Percentiles rank a stretch among this genome's conserved stretches.
These are phyloP conservation scores for Nemopilema nomurai DNA, from an alignment of 30 jellyfish, hydroid and myxozoan species.

Conservation along the genomic window DNA sequence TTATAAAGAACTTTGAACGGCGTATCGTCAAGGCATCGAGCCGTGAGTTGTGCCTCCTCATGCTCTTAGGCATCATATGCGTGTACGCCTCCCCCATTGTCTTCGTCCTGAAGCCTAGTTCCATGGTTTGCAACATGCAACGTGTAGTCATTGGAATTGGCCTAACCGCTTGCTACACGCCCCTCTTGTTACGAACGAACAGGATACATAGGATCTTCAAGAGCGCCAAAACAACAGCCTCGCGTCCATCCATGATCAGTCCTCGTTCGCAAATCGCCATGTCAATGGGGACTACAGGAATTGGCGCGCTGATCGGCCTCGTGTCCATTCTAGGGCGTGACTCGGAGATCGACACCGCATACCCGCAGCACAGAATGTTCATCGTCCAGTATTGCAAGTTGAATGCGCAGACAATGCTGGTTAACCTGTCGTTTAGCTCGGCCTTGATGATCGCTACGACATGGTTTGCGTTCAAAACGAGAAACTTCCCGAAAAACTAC, in stretches of 20 bases:
- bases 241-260: slow-evolving; percentile 78
- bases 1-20: slow-evolving; percentile 61
- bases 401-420: slow-evolving; percentile 43
- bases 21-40: slow-evolving; percentile 83
- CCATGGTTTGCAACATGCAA: slow-evolving; percentile 64
- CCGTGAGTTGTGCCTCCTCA: slow-evolving; percentile 83
- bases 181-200: slow-evolving; percentile 75
- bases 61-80: slow-evolving; percentile 73
- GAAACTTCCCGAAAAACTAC: slow-evolving; percentile 94
- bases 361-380: slow-evolving; percentile 69
- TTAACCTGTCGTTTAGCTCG: slow-evolving; percentile 74
- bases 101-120: slow-evolving; percentile 67
- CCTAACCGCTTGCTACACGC: slow-evolving; percentile 77
- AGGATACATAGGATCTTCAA: slow-evolving; percentile 83
- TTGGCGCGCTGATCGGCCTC: slow-evolving; percentile 62
- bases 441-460: slow-evolving; percentile 77
- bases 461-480: slow-evolving; percentile 90
- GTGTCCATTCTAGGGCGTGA: slow-evolving; percentile 67
- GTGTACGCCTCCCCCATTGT: slow-evolving; percentile 65
- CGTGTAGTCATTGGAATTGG: slow-evolving; percentile 69
- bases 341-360: slow-evolving; percentile 63
- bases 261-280: slow-evolving; percentile 77
- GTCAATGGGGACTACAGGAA: slow-evolving; percentile 63
- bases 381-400: slow-evolving; percentile 65
- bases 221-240: slow-evolving; percentile 72